phyloP scores from a whole-genome alignment of 1,140 invertebrate genomes.

The Sipha flava region DNA sequence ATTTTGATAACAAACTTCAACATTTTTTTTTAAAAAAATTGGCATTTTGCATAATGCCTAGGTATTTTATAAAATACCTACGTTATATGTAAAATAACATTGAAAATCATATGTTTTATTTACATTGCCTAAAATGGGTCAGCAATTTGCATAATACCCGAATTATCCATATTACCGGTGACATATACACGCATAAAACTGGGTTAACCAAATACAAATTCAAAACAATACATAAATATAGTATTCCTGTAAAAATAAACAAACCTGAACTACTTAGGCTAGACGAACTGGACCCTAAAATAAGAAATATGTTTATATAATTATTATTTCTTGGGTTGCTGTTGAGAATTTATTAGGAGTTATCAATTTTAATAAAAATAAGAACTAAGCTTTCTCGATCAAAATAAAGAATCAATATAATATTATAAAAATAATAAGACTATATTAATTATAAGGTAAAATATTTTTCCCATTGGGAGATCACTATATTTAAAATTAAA shows the following conservation, averaged over 20 bases:
- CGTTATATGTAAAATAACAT: no score
- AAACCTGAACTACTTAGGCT: constrained; percentile 43
- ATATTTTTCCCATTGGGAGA: no score
- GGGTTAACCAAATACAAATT: neutral
- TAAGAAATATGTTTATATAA: constrained; percentile 25
- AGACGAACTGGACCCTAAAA: constrained; percentile 43
- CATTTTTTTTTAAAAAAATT: no score
- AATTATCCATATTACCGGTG: no score
- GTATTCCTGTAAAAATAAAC: constrained; percentile 34
- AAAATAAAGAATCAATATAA: neutral
- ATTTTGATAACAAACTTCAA: no score
- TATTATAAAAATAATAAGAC: neutral
- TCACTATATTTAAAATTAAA: no score
- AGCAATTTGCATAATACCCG: no score
- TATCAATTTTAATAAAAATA: neutral
- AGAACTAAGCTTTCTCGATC: constrained; percentile 9
- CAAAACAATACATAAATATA: constrained; percentile 8
- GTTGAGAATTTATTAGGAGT: neutral
- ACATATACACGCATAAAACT: neutral
- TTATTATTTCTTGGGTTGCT: neutral
- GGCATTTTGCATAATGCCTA: no score
- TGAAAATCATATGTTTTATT: no score
- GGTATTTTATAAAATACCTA: no score
- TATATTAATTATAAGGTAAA: no score
- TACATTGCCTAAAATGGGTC: no score